Evolutionary conservation across 2,888 invertebrate genomes (phyloP).

Genomic region (Synanthedon myopaeformis): DNA sequence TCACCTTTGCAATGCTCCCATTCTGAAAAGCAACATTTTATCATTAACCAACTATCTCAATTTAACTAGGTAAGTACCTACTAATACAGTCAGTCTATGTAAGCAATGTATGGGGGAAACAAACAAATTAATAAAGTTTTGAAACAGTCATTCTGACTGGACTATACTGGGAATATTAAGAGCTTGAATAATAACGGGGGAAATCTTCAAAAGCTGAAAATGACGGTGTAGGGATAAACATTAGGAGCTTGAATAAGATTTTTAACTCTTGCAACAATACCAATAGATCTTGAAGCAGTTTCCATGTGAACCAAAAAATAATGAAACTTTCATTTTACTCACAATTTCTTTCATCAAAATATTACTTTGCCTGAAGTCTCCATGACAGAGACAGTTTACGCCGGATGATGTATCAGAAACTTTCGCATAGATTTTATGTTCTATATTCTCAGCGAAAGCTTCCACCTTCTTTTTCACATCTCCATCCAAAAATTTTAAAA

Average conservation of each 20-base stretch:
- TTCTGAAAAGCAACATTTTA: conserved; percentile 1
- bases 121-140: no score
- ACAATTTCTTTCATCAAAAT: not conserved
- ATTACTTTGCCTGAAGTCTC: not conserved
- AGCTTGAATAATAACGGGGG: no score
- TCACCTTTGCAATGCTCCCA: not conserved
- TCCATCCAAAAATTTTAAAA: not conserved
- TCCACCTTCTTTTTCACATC: not conserved
- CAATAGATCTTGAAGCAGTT: no score
- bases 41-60: not conserved
- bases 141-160: no score
- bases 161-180: not conserved
- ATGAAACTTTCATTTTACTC: not conserved
- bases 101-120: no score
- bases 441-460: not conserved
- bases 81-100: no score
- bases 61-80: no score
- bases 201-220: no score
- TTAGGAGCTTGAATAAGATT: no score
- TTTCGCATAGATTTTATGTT: not conserved
- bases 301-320: no score
- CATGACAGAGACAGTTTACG: not conserved
- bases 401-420: not conserved
- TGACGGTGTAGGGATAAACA: no score
- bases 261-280: no score